Evolutionary conservation across 2,888 invertebrate species (phyloP).

Genomic region (Amitus sp.): DNA sequence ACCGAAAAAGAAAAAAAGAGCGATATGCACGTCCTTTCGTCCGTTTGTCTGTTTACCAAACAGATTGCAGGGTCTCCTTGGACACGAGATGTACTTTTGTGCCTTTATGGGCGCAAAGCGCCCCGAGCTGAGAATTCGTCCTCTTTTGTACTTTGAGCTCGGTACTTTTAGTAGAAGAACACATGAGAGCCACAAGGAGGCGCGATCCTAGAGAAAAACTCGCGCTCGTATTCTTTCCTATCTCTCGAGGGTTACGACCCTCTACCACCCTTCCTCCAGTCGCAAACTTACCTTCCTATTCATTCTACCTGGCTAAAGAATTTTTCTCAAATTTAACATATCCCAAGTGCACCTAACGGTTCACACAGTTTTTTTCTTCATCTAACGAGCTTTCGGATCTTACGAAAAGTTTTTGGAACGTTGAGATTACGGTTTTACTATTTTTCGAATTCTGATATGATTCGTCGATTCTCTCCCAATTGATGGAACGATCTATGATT

Average conservation of each 20-base stretch:
- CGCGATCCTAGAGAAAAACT: constrained; percentile 19
- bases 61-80: constrained; percentile 52
- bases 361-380: too few species aligned
- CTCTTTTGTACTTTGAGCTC: constrained; percentile 53
- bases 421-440: too few species aligned
- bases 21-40: constrained; percentile 24
- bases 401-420: too few species aligned
- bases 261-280: too few species aligned
- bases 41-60: constrained; percentile 55
- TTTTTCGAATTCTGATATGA: too few species aligned
- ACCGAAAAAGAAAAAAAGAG: background rate
- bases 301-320: too few species aligned
- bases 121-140: constrained; percentile 51
- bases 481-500: too few species aligned
- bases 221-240: constrained; percentile 7
- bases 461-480: too few species aligned
- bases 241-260: constrained; percentile 15
- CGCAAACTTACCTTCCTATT: too few species aligned
- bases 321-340: too few species aligned
- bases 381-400: too few species aligned
- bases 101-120: constrained; percentile 53
- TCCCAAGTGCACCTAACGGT: too few species aligned
- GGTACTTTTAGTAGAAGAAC: constrained; percentile 41
- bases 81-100: constrained; percentile 59
- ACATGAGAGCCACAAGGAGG: constrained; percentile 16